phyloP scores from a whole-genome alignment of 2,113 vertebrate genomes.

The Corapipo altera region DNA sequence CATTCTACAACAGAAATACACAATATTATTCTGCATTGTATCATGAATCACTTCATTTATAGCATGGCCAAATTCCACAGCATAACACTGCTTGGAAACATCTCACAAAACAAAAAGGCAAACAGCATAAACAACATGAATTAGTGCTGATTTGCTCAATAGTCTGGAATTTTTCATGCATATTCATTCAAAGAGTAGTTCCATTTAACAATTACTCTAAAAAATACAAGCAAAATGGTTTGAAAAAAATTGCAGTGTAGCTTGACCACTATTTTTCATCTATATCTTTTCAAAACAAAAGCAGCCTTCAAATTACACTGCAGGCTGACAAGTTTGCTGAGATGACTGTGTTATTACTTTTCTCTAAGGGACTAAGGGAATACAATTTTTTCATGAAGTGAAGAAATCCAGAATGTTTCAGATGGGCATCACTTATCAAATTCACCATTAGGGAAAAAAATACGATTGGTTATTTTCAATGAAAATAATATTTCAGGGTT shows the following conservation, averaged over 20 bases:
- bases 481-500: not conserved
- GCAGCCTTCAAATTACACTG: not conserved
- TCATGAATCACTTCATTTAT: not conserved
- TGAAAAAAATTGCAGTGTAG: not conserved
- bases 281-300: conserved; percentile 18
- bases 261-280: not conserved
- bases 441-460: not conserved
- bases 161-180: not conserved
- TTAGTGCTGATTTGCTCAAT: not conserved
- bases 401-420: conserved; percentile 16
- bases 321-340: not conserved
- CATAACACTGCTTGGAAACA: not conserved
- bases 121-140: not conserved
- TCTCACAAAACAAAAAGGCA: not conserved
- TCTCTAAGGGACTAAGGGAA: not conserved
- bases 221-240: not conserved
- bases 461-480: not conserved
- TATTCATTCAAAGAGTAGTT: not conserved
- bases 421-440: not conserved
- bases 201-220: not conserved
- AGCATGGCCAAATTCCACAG: not conserved
- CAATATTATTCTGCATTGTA: not conserved
- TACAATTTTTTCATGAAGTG: not conserved
- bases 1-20: not conserved
- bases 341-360: not conserved